Evolutionary conservation across 1,140 invertebrate species (phyloP), one percentile per base, ranked within the genome.

Genomic region (Brachionus rotundiformis): DNA sequence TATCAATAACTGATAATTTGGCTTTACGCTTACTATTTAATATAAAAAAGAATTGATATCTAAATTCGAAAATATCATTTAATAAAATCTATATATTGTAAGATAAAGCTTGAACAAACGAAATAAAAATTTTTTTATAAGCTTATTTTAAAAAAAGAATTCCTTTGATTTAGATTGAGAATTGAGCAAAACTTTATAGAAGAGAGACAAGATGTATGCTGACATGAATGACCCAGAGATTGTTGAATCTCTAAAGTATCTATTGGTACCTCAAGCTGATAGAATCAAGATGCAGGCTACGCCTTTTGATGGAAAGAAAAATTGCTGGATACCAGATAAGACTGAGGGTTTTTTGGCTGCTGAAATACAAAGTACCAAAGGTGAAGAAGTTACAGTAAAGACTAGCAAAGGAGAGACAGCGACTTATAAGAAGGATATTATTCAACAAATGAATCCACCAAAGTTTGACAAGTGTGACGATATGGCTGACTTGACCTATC

Each of bases 401-500:
- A 89, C 93, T 86, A 85, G 75, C 71, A 80, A 65, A 49, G 33
- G 29, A 13, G 47, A 82, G 86, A 84, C 80, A 11, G 85, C 82
- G 41, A 94, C 94, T 89, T 93, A 95, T 90, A 98, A 98, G 91
- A 98, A 98, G 91, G 97, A 99, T 87, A 92, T 92, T 88, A 92
- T 99, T 85, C 91, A 92, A 87, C 96, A 98, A 91, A 96, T 98
- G 90, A 99, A 99, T 90, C 97, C 97, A 85, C 97, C 97, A 87
- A 99, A 99, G 91, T 99, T 95, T 90, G 95, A 98, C 90, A 98
- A 98, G 92, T 92, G 91, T 90, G 96, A 98, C 90, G 96, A 99
- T 91, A 98, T 98, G 95, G 98, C 97, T 84, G 98, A 98, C 91
- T 93, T 99, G 93, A 99, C 97, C 88, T 98, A 98, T 90, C 92